These are phyloP conservation scores for Calephelis nemesis DNA, from an alignment of 1,140 invertebrate genomes.

Conservation along the genomic window DNA sequence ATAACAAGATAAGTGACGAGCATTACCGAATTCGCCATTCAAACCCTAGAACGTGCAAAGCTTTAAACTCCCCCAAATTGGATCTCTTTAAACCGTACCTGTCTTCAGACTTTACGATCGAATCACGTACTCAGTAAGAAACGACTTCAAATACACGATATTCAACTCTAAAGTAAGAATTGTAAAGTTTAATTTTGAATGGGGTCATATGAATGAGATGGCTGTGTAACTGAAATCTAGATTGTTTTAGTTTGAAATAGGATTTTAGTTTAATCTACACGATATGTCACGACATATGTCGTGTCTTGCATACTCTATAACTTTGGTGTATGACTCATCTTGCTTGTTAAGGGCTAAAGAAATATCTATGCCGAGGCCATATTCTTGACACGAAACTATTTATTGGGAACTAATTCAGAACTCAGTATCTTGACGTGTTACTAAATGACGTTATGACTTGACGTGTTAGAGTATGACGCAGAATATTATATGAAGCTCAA, in stretches of 20 bases:
- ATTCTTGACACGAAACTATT: no score
- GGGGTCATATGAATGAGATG: not conserved
- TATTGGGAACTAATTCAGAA: no score
- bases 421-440: no score
- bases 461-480: no score
- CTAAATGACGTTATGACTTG: no score
- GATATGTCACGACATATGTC: slow-evolving; percentile 15
- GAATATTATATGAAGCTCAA: no score
- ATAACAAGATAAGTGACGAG: slow-evolving; percentile 9
- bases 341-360: no score
- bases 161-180: not conserved
- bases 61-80: slow-evolving; percentile 36
- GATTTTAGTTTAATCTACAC: slow-evolving; percentile 16
- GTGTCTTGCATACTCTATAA: not conserved
- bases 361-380: no score
- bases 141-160: not conserved
- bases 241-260: slow-evolving; percentile 32
- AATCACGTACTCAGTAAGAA: slow-evolving; percentile 20
- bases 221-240: slow-evolving; percentile 27
- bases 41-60: slow-evolving; percentile 31
- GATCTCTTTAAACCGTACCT: slow-evolving; percentile 33
- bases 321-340: no score
- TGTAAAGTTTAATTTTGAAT: slow-evolving; percentile 4
- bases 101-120: slow-evolving; percentile 28
- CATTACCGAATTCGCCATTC: slow-evolving; percentile 26